A percentile compares a stretch with the other conserved stretches of the same genome.
Conservation (phyloP, 2,113 vertebrate genomes). For the Haplochromis burtoni region DNA sequence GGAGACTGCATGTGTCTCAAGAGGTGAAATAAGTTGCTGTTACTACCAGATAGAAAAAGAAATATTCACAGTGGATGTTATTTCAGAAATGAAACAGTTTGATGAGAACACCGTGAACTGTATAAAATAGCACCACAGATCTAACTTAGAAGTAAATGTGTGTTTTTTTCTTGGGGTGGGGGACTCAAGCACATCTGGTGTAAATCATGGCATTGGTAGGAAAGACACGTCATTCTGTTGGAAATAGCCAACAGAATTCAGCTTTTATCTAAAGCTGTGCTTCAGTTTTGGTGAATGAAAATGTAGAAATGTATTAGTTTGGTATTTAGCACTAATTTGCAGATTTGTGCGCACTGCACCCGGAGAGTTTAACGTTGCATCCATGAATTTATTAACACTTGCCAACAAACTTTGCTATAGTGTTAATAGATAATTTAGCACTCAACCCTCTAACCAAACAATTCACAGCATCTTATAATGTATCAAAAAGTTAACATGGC, state of each 20-base stretch:
- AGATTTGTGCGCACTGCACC: not conserved
- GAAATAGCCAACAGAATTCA: not conserved
- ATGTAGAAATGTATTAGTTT: not conserved
- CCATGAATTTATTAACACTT: not conserved
- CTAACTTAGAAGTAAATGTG: not conserved
- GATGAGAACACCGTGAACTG: not conserved
- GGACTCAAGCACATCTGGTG: not conserved
- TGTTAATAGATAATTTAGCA: not conserved
- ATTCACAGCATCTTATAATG: accelerated
- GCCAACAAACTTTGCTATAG: not conserved
- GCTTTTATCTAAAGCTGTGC: not conserved
- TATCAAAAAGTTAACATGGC: not conserved
- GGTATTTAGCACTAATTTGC: not conserved
- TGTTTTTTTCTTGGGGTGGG: accelerated
- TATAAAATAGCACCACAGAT: not conserved
- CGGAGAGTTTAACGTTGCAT: not conserved
- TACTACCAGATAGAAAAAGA: not conserved
- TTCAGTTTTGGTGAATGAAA: not conserved
- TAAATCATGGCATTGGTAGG: not conserved
- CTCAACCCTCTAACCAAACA: not conserved
- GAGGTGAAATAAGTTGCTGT: not conserved
- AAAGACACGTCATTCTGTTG: not conserved
- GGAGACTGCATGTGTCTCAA: not conserved
- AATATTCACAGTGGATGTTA: not conserved
- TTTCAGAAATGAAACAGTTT: not conserved